Conservation (phyloP, 1,140 invertebrate species). For the Pseudomyrmex gracilis region DNA sequence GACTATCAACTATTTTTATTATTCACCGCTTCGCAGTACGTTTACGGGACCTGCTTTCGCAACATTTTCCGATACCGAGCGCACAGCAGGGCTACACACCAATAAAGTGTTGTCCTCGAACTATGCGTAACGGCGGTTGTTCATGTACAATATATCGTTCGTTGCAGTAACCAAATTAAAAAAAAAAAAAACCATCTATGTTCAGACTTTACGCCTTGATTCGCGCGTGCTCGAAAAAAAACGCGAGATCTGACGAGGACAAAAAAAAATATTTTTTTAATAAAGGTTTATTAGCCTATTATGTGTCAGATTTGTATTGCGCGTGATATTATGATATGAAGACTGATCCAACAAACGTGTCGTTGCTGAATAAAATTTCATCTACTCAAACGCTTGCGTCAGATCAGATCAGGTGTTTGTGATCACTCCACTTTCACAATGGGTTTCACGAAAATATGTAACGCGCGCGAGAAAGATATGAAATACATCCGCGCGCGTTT, state of each 20-base stretch:
- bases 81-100: slow-evolving; percentile 15
- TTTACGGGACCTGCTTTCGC: slow-evolving; percentile 30
- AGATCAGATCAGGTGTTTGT: too few relatives aligned
- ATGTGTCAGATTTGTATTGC: slow-evolving; percentile 8
- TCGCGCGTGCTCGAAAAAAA: slow-evolving; percentile 9
- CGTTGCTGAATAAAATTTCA: slow-evolving; percentile 24
- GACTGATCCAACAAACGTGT: neutral
- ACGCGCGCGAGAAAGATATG: neutral
- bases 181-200: neutral
- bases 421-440: neutral
- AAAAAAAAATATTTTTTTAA: neutral
- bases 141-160: too few relatives aligned
- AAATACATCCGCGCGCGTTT: neutral
- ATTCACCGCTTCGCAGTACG: slow-evolving; percentile 42
- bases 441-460: slow-evolving; percentile 6
- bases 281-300: too few relatives aligned
- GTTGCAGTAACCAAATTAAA: slow-evolving; percentile 36
- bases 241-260: neutral
- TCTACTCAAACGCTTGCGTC: slow-evolving; percentile 7
- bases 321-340: neutral
- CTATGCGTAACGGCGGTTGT: slow-evolving; percentile 5
- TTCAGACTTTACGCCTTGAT: neutral
- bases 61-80: slow-evolving; percentile 52
- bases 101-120: slow-evolving; percentile 22
- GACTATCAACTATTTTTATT: slow-evolving; percentile 60